phyloP scores from a whole-genome alignment of 2,113 vertebrate species.

The Phalacrocorax aristotelis region DNA sequence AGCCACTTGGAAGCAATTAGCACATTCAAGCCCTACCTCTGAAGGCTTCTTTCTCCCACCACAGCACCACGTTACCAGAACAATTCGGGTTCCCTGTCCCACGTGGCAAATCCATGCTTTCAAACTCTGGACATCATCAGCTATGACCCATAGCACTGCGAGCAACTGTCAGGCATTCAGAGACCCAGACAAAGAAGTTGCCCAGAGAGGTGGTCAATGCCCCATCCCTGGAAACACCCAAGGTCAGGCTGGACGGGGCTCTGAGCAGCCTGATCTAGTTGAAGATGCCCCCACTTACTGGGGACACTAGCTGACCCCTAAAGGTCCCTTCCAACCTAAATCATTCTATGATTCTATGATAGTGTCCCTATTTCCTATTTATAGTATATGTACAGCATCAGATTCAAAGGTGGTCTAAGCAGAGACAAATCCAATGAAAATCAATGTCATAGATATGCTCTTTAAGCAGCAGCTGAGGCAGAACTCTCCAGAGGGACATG shows the following conservation, averaged over 20 bases:
- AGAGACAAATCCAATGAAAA: background rate
- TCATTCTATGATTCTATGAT: no score
- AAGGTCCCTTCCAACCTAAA: no score
- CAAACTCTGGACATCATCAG: background rate
- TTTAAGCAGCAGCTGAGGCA: background rate
- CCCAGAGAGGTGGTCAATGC: no score
- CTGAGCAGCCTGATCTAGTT: no score
- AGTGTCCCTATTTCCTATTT: background rate
- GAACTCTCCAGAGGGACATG: background rate
- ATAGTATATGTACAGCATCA: background rate
- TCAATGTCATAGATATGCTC: background rate
- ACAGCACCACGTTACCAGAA: background rate
- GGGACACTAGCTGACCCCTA: no score
- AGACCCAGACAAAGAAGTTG: background rate
- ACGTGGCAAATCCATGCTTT: background rate
- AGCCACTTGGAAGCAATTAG: accelerated
- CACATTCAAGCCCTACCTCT: background rate
- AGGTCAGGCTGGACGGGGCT: no score
- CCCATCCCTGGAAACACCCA: no score
- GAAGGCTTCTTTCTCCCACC: background rate
- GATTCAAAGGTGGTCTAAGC: background rate
- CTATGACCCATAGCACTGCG: background rate
- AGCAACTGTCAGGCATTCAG: background rate
- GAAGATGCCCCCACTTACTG: no score
- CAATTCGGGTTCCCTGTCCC: background rate